phyloP scores from a whole-genome alignment of 1,140 invertebrate genomes.

The Prorops nasuta region DNA sequence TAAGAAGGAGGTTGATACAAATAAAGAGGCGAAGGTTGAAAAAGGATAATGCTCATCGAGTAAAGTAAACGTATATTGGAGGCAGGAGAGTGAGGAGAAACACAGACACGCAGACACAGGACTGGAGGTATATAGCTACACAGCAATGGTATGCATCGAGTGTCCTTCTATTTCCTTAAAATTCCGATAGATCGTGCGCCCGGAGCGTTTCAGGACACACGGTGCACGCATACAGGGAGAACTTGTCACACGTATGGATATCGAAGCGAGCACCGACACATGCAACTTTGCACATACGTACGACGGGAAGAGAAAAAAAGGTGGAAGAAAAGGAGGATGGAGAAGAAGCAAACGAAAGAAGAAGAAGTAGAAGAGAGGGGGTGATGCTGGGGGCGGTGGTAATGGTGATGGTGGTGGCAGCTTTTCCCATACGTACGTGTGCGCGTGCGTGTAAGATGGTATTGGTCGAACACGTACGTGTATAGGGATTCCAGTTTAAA shows the following conservation, averaged over 20 bases:
- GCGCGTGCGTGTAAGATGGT: conserved; percentile 19
- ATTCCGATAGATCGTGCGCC: conserved; percentile 43
- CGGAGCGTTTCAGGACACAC: no score
- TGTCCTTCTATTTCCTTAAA: conserved; percentile 48
- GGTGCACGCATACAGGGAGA: conserved; percentile 2
- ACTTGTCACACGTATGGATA: conserved; percentile 6
- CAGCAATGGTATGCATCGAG: conserved; percentile 41
- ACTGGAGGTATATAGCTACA: no score
- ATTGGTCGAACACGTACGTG: conserved; percentile 30
- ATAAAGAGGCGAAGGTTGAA: neutral
- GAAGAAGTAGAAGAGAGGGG: conserved; percentile 17
- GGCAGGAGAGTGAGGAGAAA: neutral
- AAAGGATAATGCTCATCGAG: neutral
- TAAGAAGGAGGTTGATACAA: neutral
- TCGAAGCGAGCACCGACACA: conserved; percentile 8
- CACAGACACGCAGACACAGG: no score
- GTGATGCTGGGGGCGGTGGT: conserved; percentile 42
- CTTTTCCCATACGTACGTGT: conserved; percentile 8
- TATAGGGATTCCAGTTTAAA: conserved; percentile 56
- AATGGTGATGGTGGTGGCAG: conserved; percentile 49
- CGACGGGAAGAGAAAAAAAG: conserved; percentile 6
- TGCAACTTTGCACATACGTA: conserved; percentile 4
- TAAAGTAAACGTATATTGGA: neutral
- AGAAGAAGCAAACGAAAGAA: conserved; percentile 17
- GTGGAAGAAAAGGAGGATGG: conserved; percentile 18